Evolutionary conservation across 2,113 vertebrate genomes (phyloP).

Genomic region (Passer montanus): DNA sequence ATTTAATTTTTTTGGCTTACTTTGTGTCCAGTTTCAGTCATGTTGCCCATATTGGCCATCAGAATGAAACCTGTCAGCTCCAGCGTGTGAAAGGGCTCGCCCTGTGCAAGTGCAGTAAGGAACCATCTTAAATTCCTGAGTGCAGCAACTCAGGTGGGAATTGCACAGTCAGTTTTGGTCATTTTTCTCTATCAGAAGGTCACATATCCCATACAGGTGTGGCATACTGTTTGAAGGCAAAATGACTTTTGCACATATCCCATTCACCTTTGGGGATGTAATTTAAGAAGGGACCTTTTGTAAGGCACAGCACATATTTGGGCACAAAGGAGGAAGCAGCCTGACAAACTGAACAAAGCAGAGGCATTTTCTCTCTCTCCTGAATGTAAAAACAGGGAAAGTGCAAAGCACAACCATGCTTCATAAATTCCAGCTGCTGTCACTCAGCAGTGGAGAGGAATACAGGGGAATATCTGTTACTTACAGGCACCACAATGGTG

Average conservation of each 20-base stretch:
- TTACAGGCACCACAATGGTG: background rate
- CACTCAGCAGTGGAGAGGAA: slow-evolving; percentile 9
- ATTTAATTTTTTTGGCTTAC: background rate
- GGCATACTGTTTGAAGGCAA: slow-evolving; percentile 15
- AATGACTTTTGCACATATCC: slow-evolving; percentile 40
- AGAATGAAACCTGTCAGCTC: background rate
- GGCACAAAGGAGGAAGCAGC: slow-evolving; percentile 45
- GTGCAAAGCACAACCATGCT: slow-evolving; percentile 25
- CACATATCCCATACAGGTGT: slow-evolving; percentile 41
- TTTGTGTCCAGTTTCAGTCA: background rate
- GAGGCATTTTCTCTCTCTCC: slow-evolving; percentile 36
- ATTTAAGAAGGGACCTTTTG: slow-evolving; percentile 45
- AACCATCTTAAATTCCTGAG: background rate
- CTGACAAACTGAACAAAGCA: slow-evolving; percentile 48
- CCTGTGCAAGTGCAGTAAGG: background rate
- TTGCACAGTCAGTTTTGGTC: background rate
- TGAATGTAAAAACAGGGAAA: slow-evolving; percentile 52
- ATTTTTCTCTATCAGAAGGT: slow-evolving; percentile 46
- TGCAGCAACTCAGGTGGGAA: slow-evolving; percentile 1
- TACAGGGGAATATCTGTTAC: slow-evolving; percentile 53
- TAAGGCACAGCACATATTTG: background rate
- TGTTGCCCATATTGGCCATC: background rate
- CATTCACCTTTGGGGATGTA: slow-evolving; percentile 41
- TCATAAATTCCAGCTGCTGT: slow-evolving; percentile 67
- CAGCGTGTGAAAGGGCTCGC: fast-evolving